phyloP scores from a whole-genome alignment of 2,888 invertebrate genomes.

The Phytoseiulus persimilis region DNA sequence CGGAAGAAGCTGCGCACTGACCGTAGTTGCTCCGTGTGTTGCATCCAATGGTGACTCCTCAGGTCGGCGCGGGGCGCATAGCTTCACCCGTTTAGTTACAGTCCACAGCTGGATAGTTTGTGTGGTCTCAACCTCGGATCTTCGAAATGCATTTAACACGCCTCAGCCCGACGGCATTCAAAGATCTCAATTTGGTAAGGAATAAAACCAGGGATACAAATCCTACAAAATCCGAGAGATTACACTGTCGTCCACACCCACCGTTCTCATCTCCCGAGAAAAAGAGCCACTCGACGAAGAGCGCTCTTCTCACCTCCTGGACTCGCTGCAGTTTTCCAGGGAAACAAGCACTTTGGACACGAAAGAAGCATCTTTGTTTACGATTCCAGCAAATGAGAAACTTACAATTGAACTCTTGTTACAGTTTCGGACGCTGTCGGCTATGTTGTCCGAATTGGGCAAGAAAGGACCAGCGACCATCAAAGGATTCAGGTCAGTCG shows the following conservation, averaged over 20 bases:
- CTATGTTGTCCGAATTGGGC: slow-evolving; percentile 12
- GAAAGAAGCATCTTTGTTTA: too few relatives aligned
- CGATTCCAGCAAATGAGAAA: too few relatives aligned
- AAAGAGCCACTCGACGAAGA: too few relatives aligned
- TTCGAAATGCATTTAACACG: background rate
- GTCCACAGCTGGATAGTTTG: background rate
- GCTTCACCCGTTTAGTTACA: background rate
- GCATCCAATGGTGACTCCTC: background rate
- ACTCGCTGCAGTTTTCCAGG: too few relatives aligned
- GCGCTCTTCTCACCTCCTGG: too few relatives aligned
- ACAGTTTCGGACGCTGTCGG: slow-evolving; percentile 13
- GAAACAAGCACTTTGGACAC: too few relatives aligned
- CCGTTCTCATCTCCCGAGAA: too few relatives aligned
- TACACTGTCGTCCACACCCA: too few relatives aligned
- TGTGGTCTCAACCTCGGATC: background rate
- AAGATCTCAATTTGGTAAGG: background rate
- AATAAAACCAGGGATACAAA: background rate
- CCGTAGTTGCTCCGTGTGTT: background rate
- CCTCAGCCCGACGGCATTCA: background rate
- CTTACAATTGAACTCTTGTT: background rate
- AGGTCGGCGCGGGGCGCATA: background rate
- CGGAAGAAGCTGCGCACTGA: background rate
- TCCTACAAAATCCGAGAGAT: too few relatives aligned
- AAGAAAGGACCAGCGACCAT: slow-evolving; percentile 16
- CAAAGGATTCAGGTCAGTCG: slow-evolving; percentile 19